These are phyloP conservation scores for Psittacus erithacus DNA, from an alignment of 2,113 vertebrate genomes.

Conservation along the genomic window DNA sequence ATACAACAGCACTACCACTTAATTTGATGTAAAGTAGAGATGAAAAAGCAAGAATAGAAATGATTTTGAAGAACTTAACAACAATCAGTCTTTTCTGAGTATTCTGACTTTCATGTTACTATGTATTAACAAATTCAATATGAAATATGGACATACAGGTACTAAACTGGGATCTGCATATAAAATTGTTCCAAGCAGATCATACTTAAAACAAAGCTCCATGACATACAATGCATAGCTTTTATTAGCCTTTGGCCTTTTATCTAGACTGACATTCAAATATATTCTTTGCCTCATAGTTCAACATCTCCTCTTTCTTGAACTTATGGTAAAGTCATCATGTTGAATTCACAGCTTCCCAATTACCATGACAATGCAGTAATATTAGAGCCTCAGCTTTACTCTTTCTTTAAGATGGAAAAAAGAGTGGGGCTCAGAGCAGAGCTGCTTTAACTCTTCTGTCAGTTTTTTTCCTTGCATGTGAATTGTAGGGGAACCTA, in stretches of 20 bases:
- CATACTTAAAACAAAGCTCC: neutral
- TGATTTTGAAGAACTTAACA: neutral
- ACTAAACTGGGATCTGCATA: neutral
- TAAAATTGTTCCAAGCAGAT: neutral
- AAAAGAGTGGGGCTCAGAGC: neutral
- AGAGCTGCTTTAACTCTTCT: neutral
- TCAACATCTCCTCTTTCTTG: neutral
- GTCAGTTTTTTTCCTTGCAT: neutral
- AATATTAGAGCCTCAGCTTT: slow-evolving; percentile 33
- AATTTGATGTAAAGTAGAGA: neutral
- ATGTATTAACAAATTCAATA: neutral
- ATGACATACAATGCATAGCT: neutral
- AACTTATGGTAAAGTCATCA: neutral
- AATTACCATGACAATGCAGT: slow-evolving; percentile 58
- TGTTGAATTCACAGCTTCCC: slow-evolving; percentile 28
- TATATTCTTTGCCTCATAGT: neutral
- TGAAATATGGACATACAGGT: neutral
- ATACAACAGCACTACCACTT: neutral
- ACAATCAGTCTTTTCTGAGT: neutral
- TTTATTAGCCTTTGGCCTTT: slow-evolving; percentile 28
- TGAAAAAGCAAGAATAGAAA: neutral
- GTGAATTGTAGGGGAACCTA: neutral
- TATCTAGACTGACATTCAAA: neutral
- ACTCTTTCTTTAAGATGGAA: slow-evolving; percentile 10
- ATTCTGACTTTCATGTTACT: neutral